Percentiles rank a stretch among this genome's conserved stretches.
phyloP scores from a whole-genome alignment of 2,888 invertebrate genomes.

The Lasioglossum villosulum region DNA sequence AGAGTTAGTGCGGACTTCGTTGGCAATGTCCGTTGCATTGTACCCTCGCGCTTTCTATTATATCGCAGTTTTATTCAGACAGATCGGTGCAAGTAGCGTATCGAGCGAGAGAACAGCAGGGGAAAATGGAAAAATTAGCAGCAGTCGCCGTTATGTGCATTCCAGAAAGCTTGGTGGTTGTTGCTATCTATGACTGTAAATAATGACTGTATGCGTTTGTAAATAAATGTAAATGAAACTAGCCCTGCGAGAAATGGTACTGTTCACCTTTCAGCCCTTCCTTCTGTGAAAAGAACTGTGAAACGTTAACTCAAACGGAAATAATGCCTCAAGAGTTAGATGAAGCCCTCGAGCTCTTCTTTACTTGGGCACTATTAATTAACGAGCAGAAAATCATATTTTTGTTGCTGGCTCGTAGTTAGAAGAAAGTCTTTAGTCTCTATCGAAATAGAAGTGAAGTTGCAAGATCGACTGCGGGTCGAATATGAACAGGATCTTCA shows the following conservation, averaged over 20 bases:
- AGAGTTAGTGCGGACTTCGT: conserved; percentile 40
- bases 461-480: background rate
- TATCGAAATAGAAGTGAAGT: background rate
- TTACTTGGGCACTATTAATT: background rate
- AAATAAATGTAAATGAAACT: conserved; percentile 35
- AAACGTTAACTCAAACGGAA: background rate
- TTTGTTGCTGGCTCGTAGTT: background rate
- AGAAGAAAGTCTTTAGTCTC: background rate
- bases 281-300: background rate
- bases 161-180: conserved; percentile 1
- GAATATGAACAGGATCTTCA: background rate
- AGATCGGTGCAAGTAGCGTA: conserved; percentile 3
- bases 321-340: background rate
- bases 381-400: background rate
- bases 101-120: background rate
- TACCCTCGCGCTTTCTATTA: conserved; percentile 9
- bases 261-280: background rate
- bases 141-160: background rate
- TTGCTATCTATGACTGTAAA: conserved; percentile 21
- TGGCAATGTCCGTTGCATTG: background rate
- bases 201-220: conserved; percentile 18
- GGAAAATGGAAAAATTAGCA: background rate
- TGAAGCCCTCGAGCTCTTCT: background rate
- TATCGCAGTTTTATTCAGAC: conserved; percentile 1
- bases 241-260: background rate